Base-by-base conservation (phyloP, 2,888 invertebrate species). In the Spialia ferax region DNA sequence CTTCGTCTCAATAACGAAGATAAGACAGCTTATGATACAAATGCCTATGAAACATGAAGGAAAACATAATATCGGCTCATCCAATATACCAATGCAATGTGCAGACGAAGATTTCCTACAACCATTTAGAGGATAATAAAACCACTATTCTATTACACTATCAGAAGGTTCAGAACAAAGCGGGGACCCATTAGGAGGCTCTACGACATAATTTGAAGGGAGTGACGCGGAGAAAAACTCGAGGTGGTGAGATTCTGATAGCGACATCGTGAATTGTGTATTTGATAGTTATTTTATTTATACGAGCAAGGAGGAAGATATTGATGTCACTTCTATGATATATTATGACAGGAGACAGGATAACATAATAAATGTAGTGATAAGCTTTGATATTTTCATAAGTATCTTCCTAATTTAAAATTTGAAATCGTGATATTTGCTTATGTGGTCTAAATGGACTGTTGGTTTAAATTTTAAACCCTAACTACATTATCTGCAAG, bases 121-220 rank as follows among this genome's bases (percentile, higher is more conserved):
- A 35, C 42, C 55, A 55, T 55, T 63, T 54, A 52, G n/a, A 38
- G 38, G 38, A 38, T 38, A 48, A 52, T 52, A 62, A 63, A 38
- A 26, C 54, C 54, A 45, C 54, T 20, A 38, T 63, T 55, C 55
- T 55, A 45, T 45, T 63, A 45, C 59, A 60, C 54, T 63, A 45
- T 38, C 56, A 32, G 29, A 45, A 52, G 38, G 38, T n/a, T 38
- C 38, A 38, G 38, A 57, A 57, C 45, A 56, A 55, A 56, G 63
- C 56, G 48, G 18, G 13, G 45, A n/a, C 23, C 64, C 64, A 64
- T 64, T 64, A 64, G 23, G 48, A 48, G 63, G 22, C 56, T 50
- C 57, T 35, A 64, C 45, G 57, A 64, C 64, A 64, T 57, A 64
- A 64, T 64, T 64, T 57, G 56, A n/a, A 15, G 48, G 64, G 56